phyloP scores from a whole-genome alignment of 64 coral and sea anemone species.

The Montipora sp. region DNA sequence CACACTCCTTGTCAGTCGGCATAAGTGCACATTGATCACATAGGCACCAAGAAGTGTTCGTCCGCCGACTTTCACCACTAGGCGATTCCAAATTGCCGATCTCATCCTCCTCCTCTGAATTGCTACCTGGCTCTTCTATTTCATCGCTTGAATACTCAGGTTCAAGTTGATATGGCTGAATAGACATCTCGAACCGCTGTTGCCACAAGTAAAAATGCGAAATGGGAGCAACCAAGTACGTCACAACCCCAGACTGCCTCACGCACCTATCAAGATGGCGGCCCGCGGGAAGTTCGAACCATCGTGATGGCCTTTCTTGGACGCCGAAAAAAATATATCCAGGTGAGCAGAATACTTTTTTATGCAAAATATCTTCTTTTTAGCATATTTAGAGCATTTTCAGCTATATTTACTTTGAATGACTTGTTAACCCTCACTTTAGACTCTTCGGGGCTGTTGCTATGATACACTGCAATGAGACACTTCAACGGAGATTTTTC shows the following conservation, averaged over 20 bases:
- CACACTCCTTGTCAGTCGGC: background rate
- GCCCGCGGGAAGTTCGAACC: background rate
- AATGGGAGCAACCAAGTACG: background rate
- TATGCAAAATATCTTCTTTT: background rate
- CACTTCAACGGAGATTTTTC: background rate
- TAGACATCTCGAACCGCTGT: background rate
- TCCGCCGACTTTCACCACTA: background rate
- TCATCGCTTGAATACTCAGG: background rate
- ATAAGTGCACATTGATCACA: background rate
- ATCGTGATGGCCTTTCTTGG: background rate
- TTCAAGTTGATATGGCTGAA: slow-evolving; percentile 4
- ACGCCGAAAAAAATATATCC: background rate
- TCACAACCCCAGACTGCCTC: background rate
- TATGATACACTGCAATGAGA: too few relatives aligned
- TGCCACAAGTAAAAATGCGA: too few relatives aligned
- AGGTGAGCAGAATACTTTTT: background rate
- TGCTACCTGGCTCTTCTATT: background rate
- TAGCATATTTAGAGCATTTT: background rate
- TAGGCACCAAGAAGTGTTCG: background rate
- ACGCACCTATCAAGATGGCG: background rate
- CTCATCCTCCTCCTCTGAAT: background rate
- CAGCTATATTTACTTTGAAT: background rate
- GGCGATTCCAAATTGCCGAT: background rate
- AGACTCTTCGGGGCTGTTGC: too few relatives aligned
- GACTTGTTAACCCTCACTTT: background rate